Evolutionary conservation across 1,140 invertebrate genomes (phyloP).

Genomic region (Rhagoletis pomonella): DNA sequence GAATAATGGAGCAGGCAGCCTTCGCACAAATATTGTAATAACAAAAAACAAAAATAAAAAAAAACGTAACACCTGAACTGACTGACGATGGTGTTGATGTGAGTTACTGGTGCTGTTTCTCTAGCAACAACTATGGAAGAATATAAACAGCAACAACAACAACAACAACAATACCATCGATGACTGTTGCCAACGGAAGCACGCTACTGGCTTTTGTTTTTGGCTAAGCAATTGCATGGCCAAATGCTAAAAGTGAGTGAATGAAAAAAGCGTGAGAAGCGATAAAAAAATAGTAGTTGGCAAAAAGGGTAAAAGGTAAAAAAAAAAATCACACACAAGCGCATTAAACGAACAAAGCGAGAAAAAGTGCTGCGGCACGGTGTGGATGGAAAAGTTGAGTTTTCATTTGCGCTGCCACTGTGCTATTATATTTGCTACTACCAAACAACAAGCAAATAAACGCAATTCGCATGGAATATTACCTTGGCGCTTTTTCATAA

Average conservation of each 20-base stretch:
- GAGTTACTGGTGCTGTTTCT: neutral
- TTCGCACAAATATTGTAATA: neutral
- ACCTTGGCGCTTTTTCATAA: neutral
- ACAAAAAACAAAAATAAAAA: neutral
- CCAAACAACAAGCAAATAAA: neutral
- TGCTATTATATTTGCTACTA: neutral
- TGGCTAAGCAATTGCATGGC: neutral
- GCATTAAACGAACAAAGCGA: neutral
- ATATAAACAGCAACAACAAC: neutral
- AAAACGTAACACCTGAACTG: neutral
- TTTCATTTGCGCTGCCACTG: neutral
- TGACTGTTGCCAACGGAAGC: slow-evolving; percentile 34
- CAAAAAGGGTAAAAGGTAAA: neutral
- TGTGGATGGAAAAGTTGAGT: neutral
- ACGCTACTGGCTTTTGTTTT: neutral
- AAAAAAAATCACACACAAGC: neutral
- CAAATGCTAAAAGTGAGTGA: neutral
- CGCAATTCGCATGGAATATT: neutral
- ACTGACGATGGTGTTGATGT: neutral
- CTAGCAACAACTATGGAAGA: neutral
- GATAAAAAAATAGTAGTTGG: neutral
- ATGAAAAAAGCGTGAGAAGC: neutral
- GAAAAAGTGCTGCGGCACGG: too few relatives aligned
- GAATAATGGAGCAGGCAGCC: too few relatives aligned
- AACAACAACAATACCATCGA: neutral